Conservation (phyloP, 2,797 vertebrate species). For the Taenioides sp. region DNA sequence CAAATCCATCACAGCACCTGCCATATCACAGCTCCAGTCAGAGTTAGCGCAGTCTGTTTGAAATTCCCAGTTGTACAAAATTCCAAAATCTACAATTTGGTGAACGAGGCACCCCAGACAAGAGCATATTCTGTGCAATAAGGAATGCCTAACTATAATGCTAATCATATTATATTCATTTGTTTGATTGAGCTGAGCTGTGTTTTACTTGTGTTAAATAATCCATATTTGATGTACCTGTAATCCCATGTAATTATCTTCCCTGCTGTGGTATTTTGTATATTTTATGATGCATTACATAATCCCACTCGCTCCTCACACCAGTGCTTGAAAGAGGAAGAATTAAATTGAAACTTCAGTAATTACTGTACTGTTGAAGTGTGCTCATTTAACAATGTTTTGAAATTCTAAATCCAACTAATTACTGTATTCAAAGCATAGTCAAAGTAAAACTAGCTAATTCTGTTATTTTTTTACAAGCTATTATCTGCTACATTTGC, state of each 20-base stretch:
- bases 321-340: not conserved
- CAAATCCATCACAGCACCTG: not conserved
- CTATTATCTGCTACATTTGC: conserved; percentile 50
- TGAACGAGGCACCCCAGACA: not conserved
- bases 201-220: not conserved
- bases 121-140: not conserved
- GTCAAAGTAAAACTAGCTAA: conserved; percentile 4
- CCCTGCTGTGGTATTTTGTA: not conserved
- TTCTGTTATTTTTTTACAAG: conserved; percentile 1
- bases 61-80: no score
- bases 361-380: not conserved
- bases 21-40: no score
- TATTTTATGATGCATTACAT: not conserved
- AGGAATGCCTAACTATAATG: no score
- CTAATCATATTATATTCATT: not conserved
- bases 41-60: no score
- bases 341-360: not conserved
- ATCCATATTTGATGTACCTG: not conserved
- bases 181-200: not conserved
- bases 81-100: no score
- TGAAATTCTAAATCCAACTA: conserved; percentile 4
- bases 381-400: conserved; percentile 3
- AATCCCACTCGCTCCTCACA: not conserved
- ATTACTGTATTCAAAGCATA: conserved; percentile 7
- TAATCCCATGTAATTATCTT: conserved; percentile 1